Percentiles rank a stretch among this genome's conserved stretches.
Evolutionary conservation across 1,140 invertebrate genomes (phyloP).

Genomic region (Drosophila virilis): DNA sequence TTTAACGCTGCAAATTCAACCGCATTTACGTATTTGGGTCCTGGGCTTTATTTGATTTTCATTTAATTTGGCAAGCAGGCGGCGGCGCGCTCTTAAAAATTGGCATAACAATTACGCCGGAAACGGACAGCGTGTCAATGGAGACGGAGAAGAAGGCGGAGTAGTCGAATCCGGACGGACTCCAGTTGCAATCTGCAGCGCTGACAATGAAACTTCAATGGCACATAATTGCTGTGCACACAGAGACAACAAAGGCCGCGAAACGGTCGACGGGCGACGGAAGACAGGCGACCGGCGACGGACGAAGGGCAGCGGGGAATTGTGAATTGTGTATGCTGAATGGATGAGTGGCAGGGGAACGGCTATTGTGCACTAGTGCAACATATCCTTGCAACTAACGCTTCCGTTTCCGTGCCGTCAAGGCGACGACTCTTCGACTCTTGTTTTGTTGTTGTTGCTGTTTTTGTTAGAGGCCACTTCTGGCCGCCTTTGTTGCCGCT

Average conservation of each 20-base stretch:
- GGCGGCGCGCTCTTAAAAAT: slow-evolving; percentile 55
- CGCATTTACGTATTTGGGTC: slow-evolving; percentile 66
- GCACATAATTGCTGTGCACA: slow-evolving; percentile 64
- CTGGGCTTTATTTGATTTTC: slow-evolving; percentile 70
- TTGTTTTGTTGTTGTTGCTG: slow-evolving; percentile 31
- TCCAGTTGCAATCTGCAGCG: slow-evolving; percentile 60
- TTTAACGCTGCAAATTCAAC: slow-evolving; percentile 78
- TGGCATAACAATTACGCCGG: slow-evolving; percentile 76
- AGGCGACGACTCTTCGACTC: slow-evolving; percentile 49
- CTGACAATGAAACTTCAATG: slow-evolving; percentile 77
- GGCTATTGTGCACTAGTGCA: slow-evolving; percentile 60
- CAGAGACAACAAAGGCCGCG: slow-evolving; percentile 19
- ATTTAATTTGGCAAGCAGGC: slow-evolving; percentile 68
- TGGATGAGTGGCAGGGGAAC: slow-evolving; percentile 6
- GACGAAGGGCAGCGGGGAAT: background rate
- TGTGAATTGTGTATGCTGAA: slow-evolving; percentile 32
- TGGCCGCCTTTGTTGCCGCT: slow-evolving; percentile 60
- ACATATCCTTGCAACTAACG: slow-evolving; percentile 80
- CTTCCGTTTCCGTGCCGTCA: slow-evolving; percentile 76
- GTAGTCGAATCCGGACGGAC: slow-evolving; percentile 22
- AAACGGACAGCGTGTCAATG: slow-evolving; percentile 49
- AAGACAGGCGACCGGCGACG: background rate
- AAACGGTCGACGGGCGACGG: background rate
- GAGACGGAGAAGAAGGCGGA: slow-evolving; percentile 1
- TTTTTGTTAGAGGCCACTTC: slow-evolving; percentile 56